These are phyloP conservation scores for Luperina nickerlii DNA, from an alignment of 2,888 invertebrate species.

Conservation along the genomic window DNA sequence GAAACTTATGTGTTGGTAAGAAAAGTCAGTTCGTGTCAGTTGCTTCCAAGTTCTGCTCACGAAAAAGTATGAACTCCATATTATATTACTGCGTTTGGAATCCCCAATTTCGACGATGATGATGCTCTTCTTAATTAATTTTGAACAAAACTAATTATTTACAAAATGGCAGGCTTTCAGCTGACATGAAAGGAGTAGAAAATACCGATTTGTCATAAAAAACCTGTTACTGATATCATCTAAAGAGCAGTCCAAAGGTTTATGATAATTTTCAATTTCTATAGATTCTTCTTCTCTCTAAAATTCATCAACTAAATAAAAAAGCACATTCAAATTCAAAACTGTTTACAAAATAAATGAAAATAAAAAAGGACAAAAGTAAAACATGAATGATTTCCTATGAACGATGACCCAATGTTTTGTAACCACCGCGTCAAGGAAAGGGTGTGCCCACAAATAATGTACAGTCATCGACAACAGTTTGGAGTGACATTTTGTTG, in stretches of 20 bases:
- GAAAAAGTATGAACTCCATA: no score
- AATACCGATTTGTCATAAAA: neutral
- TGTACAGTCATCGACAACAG: conserved; percentile 86
- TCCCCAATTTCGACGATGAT: neutral
- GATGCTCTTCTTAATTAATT: neutral
- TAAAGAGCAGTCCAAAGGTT: neutral
- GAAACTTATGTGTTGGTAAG: no score
- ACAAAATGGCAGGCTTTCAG: neutral
- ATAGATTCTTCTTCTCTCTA: neutral
- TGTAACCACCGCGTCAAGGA: conserved; percentile 73
- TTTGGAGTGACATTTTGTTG: conserved; percentile 84
- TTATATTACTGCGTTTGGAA: no score
- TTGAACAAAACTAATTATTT: neutral
- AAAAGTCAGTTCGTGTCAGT: no score
- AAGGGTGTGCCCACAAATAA: conserved; percentile 83
- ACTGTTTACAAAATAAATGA: conserved; percentile 48
- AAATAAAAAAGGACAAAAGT: conserved; percentile 30
- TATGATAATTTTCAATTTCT: conserved; percentile 24
- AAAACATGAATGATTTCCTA: conserved; percentile 68
- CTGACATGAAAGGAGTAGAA: neutral
- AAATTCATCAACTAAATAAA: conserved; percentile 36
- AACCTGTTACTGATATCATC: neutral
- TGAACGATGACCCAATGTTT: conserved; percentile 81
- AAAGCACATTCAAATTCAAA: conserved; percentile 46
- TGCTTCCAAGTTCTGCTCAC: no score